A percentile compares a stretch with the other conserved stretches of the same genome.
Conservation (phyloP, 2,888 invertebrate species). For the Ypsolopha scabrella region DNA sequence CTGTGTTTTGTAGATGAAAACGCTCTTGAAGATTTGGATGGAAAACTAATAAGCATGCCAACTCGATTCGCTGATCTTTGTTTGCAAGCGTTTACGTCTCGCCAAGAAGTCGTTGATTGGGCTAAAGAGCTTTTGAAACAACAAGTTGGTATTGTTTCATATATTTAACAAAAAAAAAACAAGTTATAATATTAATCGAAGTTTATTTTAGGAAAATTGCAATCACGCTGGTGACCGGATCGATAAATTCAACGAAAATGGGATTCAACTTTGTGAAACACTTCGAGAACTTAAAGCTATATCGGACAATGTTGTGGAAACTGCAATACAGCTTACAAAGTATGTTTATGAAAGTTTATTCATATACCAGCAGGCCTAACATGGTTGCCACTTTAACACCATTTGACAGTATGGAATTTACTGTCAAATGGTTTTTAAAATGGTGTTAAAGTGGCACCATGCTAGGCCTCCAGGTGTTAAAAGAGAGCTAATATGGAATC, state of each 20-base stretch:
- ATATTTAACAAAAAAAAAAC: too few relatives aligned
- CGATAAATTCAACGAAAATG: constrained; percentile 40
- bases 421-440: too few relatives aligned
- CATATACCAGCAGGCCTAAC: too few relatives aligned
- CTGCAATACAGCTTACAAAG: constrained; percentile 43
- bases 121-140: constrained; percentile 40
- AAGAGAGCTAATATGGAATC: too few relatives aligned
- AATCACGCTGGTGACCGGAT: constrained; percentile 32
- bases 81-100: constrained; percentile 45
- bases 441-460: too few relatives aligned
- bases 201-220: too few relatives aligned
- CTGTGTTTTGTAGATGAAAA: constrained; percentile 32
- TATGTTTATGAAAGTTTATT: constrained; percentile 13
- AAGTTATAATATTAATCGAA: too few relatives aligned
- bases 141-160: constrained; percentile 23
- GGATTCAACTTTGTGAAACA: constrained; percentile 43
- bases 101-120: constrained; percentile 61
- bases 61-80: constrained; percentile 49
- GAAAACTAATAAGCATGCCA: constrained; percentile 37
- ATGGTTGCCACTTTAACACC: too few relatives aligned
- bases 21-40: constrained; percentile 33
- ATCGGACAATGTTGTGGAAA: constrained; percentile 37
- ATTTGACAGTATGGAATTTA: too few relatives aligned
- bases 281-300: constrained; percentile 39
- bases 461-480: too few relatives aligned